phyloP scores from a whole-genome alignment of 1,140 invertebrate genomes.

The Epicauta chinensis region DNA sequence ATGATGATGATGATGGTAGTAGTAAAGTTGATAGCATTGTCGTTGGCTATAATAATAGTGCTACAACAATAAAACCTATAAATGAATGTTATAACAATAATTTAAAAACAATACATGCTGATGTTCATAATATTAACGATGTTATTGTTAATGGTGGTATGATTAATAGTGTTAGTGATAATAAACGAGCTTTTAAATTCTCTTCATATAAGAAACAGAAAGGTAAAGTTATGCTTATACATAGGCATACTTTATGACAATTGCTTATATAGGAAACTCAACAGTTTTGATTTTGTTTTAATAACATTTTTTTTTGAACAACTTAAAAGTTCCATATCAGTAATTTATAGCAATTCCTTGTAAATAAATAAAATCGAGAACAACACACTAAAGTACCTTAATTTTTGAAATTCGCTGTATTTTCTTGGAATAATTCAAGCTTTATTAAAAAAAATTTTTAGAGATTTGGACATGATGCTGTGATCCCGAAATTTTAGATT shows the following conservation, averaged over 20 bases:
- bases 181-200: conserved; percentile 16
- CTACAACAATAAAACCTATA: not conserved
- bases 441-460: too few species aligned
- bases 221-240: conserved; percentile 36
- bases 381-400: too few species aligned
- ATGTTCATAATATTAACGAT: conserved; percentile 22
- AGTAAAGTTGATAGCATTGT: too few species aligned
- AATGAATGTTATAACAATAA: conserved; percentile 3
- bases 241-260: conserved; percentile 43
- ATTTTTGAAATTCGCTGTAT: too few species aligned
- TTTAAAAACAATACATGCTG: conserved; percentile 17
- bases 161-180: conserved; percentile 16
- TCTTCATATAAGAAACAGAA: conserved; percentile 32
- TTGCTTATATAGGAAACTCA: conserved; percentile 8
- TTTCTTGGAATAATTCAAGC: too few species aligned
- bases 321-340: too few species aligned
- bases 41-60: not conserved
- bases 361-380: too few species aligned
- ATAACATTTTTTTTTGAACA: too few species aligned
- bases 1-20: not conserved
- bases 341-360: too few species aligned
- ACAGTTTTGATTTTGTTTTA: not conserved
- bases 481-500: too few species aligned
- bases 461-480: too few species aligned
- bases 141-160: not conserved